Conservation (phyloP, 2,797 vertebrate genomes). For the Eulemur mongoz region DNA sequence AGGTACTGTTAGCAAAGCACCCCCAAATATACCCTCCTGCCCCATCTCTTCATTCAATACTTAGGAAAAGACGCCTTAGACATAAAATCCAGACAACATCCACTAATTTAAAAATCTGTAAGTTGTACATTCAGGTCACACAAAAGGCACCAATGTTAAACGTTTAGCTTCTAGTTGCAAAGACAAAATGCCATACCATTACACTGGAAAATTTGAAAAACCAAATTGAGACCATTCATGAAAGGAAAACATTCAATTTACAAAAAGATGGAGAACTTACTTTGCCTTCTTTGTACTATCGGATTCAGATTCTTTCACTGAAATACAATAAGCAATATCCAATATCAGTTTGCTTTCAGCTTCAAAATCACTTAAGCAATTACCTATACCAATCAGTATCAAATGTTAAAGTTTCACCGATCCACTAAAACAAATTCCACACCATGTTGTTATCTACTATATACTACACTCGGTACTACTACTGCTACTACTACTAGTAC, state of each 20-base stretch:
- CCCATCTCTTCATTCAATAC: conserved; percentile 38
- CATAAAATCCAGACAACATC: conserved; percentile 43
- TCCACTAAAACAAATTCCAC: not conserved
- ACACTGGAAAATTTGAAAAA: conserved; percentile 64
- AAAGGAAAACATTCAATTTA: conserved; percentile 55
- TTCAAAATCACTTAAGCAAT: conserved; percentile 31
- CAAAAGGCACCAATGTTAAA: conserved; percentile 60
- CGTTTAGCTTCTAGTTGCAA: conserved; percentile 64
- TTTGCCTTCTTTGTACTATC: conserved; percentile 90
- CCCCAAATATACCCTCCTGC: not conserved
- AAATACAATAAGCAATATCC: conserved; percentile 63
- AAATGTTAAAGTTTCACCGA: not conserved
- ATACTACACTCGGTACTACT: not conserved
- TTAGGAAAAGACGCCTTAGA: not conserved
- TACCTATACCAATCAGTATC: not conserved
- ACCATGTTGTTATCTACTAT: not conserved
- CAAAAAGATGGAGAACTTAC: conserved; percentile 88
- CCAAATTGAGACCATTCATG: conserved; percentile 63
- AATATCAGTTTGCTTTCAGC: conserved; percentile 48
- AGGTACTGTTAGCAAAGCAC: conserved; percentile 57
- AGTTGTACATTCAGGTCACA: conserved; percentile 29
- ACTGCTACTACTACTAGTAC: not conserved
- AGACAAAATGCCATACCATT: conserved; percentile 54
- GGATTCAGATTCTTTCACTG: conserved; percentile 92
- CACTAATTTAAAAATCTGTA: conserved; percentile 63